Base-by-base conservation (phyloP, 2,797 vertebrate species). In the Microctenopoma steveboyesi region DNA sequence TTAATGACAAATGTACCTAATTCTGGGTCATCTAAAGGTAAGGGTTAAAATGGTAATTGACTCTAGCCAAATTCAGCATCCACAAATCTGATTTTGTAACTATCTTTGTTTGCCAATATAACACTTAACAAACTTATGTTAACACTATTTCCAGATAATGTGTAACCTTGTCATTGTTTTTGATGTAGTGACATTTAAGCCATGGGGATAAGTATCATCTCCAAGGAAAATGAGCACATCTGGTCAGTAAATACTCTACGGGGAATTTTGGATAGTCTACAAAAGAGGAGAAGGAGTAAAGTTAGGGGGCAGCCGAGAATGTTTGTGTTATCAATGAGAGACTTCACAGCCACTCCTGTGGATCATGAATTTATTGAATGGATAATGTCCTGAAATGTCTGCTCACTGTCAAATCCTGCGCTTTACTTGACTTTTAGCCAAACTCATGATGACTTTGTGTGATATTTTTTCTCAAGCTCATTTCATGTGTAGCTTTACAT, bases 171-270 rank as follows among this genome's bases (percentile, higher is more conserved):
- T 74, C 88, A 75, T 90, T 96, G 95, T 97, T 96, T 96, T 96
- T 95, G 93, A 93, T 76, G 89, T 86, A 91, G 88, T 94, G 92
- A 95, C 95, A 95, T 95, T 92, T 94, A 93, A 94, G 92, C 92
- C 91, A 89, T 92, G 91, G 89, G 91, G 92, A 95, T 97, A 96
- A 93, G 92, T 92, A 93, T 95, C 93, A 94, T 95, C 92, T 95
- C 94, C 74, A 28, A 69, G 93, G 92, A 92, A 95, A 94, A 94
- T 92, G 75, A 95, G 87, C 94, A 94, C 95, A 97, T 97, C 95
- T 98, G 95, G 95, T 93, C 86, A 86, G 91, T 93, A 92, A 94
- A 95, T 87, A 93, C 93, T 96, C 94, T 94, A 92, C 93, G 89
- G 93, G 90, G 93, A 93, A 94, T 94, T 93, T 92, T 95, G 95